These are phyloP conservation scores for Halcyon badia DNA, from an alignment of 2,797 vertebrate genomes.

Conservation along the genomic window DNA sequence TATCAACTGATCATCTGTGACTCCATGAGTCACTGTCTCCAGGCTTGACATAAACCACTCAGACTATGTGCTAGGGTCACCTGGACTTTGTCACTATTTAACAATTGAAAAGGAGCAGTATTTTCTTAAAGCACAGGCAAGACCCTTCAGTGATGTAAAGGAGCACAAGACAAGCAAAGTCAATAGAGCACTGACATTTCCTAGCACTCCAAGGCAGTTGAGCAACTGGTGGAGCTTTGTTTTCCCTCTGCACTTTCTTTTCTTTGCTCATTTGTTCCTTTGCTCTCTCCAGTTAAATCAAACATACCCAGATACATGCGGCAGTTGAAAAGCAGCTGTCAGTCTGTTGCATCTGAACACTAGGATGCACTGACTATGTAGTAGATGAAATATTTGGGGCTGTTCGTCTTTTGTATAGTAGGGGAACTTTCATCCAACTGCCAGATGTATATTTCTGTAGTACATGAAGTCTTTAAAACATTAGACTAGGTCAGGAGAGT, in stretches of 20 bases:
- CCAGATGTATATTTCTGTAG: background rate
- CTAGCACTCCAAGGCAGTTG: background rate
- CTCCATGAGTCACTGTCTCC: constrained; percentile 66
- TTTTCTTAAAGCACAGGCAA: constrained; percentile 44
- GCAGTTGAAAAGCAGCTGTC: background rate
- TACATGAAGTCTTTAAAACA: background rate
- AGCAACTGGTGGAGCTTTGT: background rate
- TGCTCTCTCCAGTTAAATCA: background rate
- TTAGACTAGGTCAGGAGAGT: background rate
- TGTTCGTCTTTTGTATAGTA: background rate
- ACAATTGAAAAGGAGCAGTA: constrained; percentile 56
- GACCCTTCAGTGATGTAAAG: background rate
- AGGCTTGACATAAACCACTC: constrained; percentile 69
- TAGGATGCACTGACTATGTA: background rate
- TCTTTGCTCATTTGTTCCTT: background rate
- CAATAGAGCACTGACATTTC: background rate
- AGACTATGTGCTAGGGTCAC: constrained; percentile 29
- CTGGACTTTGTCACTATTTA: constrained; percentile 73
- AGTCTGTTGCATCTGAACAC: background rate
- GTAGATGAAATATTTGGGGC: background rate
- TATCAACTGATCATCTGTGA: constrained; percentile 73
- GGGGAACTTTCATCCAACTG: background rate
- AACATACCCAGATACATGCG: background rate
- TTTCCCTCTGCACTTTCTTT: background rate
- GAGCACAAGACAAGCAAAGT: constrained; percentile 6